A percentile compares a stretch with the other conserved stretches of the same genome.
These are phyloP conservation scores for Mechanitis messenoides DNA, from an alignment of 2,888 invertebrate species.

Conservation along the genomic window DNA sequence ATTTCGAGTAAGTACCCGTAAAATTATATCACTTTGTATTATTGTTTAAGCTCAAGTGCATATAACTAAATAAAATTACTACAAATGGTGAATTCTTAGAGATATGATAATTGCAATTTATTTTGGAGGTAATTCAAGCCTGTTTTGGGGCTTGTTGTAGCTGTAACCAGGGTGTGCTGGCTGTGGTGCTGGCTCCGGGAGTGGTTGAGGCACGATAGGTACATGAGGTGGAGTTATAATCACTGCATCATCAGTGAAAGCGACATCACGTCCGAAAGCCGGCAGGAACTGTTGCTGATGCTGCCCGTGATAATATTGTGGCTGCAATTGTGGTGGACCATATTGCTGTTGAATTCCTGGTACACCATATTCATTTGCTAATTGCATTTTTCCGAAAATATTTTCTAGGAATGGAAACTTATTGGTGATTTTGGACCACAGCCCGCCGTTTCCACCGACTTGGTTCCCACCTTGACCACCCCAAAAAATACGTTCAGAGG, in stretches of 20 bases:
- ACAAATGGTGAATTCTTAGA: conserved; percentile 6
- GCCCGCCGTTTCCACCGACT: conserved; percentile 65
- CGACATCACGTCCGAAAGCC: conserved; percentile 56
- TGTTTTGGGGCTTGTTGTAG: conserved; percentile 63
- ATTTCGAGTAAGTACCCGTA: conserved; percentile 17
- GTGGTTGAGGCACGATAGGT: conserved; percentile 42
- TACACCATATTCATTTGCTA: conserved; percentile 49
- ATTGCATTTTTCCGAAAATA: conserved; percentile 66
- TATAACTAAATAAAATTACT: neutral
- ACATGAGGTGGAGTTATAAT: conserved; percentile 67
- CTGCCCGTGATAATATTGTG: conserved; percentile 24
- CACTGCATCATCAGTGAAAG: conserved; percentile 65
- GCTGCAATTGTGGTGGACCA: conserved; percentile 29
- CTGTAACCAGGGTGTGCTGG: conserved; percentile 54
- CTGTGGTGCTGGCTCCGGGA: conserved; percentile 35
- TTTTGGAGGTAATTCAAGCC: conserved; percentile 62
- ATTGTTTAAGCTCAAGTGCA: neutral
- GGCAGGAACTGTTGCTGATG: conserved; percentile 6
- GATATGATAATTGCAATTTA: conserved; percentile 32
- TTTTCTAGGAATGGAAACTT: conserved; percentile 64
- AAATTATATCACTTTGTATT: neutral
- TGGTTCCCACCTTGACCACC: conserved; percentile 61
- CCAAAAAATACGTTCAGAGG: conserved; percentile 65
- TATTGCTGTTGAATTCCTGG: conserved; percentile 36
- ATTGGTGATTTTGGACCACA: conserved; percentile 63